Evolutionary conservation across 2,888 invertebrate genomes (phyloP), one percentile per base, ranked within the genome.

Genomic region (Agrotis exclamationis): DNA sequence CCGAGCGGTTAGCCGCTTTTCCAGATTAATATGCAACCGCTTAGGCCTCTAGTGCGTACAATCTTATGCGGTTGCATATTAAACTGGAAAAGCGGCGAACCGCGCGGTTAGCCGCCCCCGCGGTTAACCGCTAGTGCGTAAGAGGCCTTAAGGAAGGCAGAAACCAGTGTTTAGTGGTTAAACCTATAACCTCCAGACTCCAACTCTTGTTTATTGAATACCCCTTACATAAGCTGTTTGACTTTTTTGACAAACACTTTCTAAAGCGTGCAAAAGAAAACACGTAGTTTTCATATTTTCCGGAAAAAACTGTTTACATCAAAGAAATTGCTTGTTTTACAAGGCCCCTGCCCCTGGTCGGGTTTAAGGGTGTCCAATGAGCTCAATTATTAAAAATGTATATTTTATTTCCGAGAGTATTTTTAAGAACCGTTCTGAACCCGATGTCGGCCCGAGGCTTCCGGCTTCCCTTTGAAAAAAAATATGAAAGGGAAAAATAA

Each of bases 401-500:
- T 47, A 24, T 58, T 74, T 58, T 74, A 58, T 74, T 53, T 28
- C 39, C 13, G 20, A 66, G 48, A 14, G 47, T 22, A 22, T 64
- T 73, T 73, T 58, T 33, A 24, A 59, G 47, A 58, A 3, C 20
- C 62, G 18, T 33, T 50, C 51, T 16, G 22, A 24, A 24, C 24
- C 39, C 20, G 58, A 6, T 16, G 28, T 59, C 18, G 44, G 39
- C 76, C 78, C 39, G 14, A n/a, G 67, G 63, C 44, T 9, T 33
- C 57, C 60, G 48, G 9, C 24, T 63, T 45, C 14, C n/a, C 50
- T 76, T 67, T 54, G 74, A 60, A 67, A 78, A 33, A 64, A 60
- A 44, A 72, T 58, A 72, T 71, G 7, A 72, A 77, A 77, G 45
- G n/a, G 16, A 50, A 76, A 68, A 63, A 50, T 54, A 60, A 56